Conservation (phyloP, 2,113 vertebrate genomes). For the Festucalex cinctus region DNA sequence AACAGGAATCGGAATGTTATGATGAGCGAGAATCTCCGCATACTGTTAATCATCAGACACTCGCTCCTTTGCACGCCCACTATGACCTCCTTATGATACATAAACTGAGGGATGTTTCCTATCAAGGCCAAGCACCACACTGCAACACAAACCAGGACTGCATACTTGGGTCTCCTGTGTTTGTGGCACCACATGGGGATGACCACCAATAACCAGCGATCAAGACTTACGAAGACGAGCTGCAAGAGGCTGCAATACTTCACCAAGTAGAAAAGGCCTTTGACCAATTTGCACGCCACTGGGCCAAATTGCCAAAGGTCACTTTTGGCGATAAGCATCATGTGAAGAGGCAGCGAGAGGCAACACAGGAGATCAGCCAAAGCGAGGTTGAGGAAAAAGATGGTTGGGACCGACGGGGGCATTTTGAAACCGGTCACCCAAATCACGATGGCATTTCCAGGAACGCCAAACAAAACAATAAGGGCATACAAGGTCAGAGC, state of each 20-base stretch:
- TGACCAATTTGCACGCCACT: conserved; percentile 71
- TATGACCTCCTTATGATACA: conserved; percentile 19
- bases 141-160: conserved; percentile 12
- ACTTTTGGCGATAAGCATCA: conserved; percentile 56
- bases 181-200: conserved; percentile 76
- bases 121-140: conserved; percentile 74
- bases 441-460: conserved; percentile 79
- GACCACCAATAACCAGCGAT: conserved; percentile 77
- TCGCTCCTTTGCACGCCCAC: fast-evolving
- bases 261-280: conserved; percentile 71
- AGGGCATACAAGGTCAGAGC: conserved; percentile 66
- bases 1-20: conserved; percentile 43
- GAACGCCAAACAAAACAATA: conserved; percentile 77
- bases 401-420: conserved; percentile 63
- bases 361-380: conserved; percentile 84
- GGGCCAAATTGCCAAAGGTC: conserved; percentile 77
- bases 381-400: conserved; percentile 85
- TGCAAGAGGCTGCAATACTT: conserved; percentile 85
- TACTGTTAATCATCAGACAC: conserved; percentile 33
- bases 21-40: fast-evolving
- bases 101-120: conserved; percentile 69
- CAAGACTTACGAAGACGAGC: conserved; percentile 77
- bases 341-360: conserved; percentile 76
- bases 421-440: conserved; percentile 78
- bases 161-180: conserved; percentile 13